phyloP scores from a whole-genome alignment of 2,888 invertebrate genomes.

The Coecobrya sp. region DNA sequence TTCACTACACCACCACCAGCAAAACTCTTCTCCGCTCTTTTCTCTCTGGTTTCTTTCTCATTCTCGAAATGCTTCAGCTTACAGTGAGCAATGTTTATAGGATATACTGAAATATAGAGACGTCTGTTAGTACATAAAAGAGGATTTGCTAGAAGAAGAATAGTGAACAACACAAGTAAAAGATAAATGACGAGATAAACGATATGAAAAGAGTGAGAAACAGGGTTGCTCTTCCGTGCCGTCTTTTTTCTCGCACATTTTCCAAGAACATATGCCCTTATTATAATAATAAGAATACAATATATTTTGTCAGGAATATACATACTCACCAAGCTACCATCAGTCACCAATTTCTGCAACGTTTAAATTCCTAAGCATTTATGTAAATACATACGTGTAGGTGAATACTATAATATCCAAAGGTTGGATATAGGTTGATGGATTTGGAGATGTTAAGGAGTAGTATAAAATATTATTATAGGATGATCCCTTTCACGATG shows the following conservation, averaged over 20 bases:
- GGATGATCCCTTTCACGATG: background rate
- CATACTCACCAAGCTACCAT: background rate
- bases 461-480: background rate
- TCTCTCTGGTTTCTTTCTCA: background rate
- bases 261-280: slow-evolving; percentile 29
- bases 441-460: background rate
- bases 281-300: background rate
- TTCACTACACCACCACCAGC: background rate
- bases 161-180: slow-evolving; percentile 42
- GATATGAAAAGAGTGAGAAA: slow-evolving; percentile 59
- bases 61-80: background rate
- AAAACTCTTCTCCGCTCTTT: background rate
- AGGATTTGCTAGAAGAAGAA: slow-evolving; percentile 53
- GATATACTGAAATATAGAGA: background rate
- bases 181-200: slow-evolving; percentile 70
- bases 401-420: background rate
- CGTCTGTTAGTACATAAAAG: slow-evolving; percentile 21
- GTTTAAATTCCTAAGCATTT: background rate
- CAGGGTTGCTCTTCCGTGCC: background rate
- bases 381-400: background rate
- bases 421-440: background rate
- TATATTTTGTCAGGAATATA: background rate
- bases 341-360: background rate
- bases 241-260: slow-evolving; percentile 5
- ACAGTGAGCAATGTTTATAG: background rate